Base-by-base conservation (phyloP, 2,113 vertebrate genomes). In the Oncorhynchus gorbuscha region DNA sequence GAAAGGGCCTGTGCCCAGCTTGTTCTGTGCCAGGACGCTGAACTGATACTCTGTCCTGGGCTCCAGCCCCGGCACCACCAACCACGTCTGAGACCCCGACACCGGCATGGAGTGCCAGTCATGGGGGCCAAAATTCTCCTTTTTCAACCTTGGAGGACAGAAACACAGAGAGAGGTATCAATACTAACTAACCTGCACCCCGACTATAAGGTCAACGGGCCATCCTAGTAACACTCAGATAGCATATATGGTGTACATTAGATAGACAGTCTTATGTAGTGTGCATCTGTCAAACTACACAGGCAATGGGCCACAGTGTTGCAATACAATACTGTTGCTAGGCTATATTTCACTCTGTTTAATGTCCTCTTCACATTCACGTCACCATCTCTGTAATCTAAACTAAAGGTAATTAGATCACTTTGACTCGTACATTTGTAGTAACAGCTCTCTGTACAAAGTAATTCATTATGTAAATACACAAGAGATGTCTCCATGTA, bases 21-120 rank as follows among this genome's bases (percentile, higher is more conserved):
- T 98, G 93, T 99, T 99, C 87, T 99, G 98, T 82, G 98, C 97
- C 94, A 99, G 93, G 89, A 99, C 96, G 87, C 98, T 99, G 94
- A 99, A 99, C 94, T 99, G 97, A 91, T 99, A 99, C 0, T 96
- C 96, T 1, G 96, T 98, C 94, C 96, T 96, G 1, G 96, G 92
- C 93, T 99, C 98, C 91, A 99, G 88, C 35, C 94, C 95, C 72
- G 97, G 95, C 89, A 99, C 95, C 86, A 98, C 84, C 77, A 99
- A 86, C 96, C 97, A 99, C 39, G 75, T 97, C 88, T 94, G 95
- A 84, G 96, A 93, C 77, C 93, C 91, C 49, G 97, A 95, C 85
- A 98, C 97, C 3, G 97, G 95, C 82, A 98, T 92, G 24, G 98
- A 98, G 62, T 97, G 94, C 98, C 98, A 99, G 91, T 99, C 96